Evolutionary conservation across 2,113 vertebrate species (phyloP).

Genomic region (Typhlomys cinereus): DNA sequence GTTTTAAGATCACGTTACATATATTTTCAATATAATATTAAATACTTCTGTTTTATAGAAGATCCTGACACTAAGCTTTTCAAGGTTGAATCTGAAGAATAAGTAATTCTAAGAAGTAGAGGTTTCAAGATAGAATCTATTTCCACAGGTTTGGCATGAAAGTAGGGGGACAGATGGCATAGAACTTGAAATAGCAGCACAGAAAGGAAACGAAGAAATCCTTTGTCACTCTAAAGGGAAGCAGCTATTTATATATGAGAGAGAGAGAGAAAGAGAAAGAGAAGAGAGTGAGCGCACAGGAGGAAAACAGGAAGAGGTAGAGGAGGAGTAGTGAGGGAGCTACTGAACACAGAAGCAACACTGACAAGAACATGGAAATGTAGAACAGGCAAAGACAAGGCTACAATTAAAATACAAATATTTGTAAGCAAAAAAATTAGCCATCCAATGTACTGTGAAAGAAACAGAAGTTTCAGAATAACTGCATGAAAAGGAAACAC

Average conservation of each 20-base stretch:
- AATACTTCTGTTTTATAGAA: background rate
- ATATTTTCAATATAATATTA: background rate
- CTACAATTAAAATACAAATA: background rate
- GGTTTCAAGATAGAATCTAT: background rate
- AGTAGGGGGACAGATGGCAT: slow-evolving; percentile 46
- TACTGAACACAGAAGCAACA: slow-evolving; percentile 1
- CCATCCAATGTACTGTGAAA: background rate
- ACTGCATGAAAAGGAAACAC: background rate
- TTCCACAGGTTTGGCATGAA: slow-evolving; percentile 52
- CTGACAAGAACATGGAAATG: background rate
- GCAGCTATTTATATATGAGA: background rate
- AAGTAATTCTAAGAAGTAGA: slow-evolving; percentile 56
- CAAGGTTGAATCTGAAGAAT: background rate
- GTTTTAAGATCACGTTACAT: background rate
- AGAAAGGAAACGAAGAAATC: slow-evolving; percentile 50
- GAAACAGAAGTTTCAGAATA: slow-evolving; percentile 16
- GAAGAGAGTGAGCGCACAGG: background rate
- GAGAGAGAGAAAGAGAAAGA: background rate
- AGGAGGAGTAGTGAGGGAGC: background rate
- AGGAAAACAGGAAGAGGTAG: too few relatives aligned
- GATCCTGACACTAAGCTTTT: background rate
- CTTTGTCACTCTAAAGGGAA: slow-evolving; percentile 18
- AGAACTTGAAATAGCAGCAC: slow-evolving; percentile 54
- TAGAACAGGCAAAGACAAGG: background rate
- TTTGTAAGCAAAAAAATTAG: background rate